A percentile compares a stretch with the other conserved stretches of the same genome.
Conservation (phyloP, 1,140 invertebrate species). For the Tetraneura akinire region DNA sequence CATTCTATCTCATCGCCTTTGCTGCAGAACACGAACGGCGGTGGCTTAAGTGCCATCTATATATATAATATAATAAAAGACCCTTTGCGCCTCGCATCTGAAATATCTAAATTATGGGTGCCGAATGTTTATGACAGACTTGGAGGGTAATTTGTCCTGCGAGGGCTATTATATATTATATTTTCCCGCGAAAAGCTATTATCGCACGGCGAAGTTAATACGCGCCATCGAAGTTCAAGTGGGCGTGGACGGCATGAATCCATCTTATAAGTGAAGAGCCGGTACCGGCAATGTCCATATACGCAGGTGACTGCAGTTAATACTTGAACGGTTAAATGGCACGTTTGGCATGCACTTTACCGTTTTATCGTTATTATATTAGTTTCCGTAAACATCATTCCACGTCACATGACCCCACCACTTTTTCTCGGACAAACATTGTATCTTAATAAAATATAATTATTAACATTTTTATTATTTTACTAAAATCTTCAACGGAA, state of each 20-base stretch:
- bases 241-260: neutral
- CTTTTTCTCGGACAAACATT: too few relatives aligned
- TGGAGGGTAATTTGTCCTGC: conserved; percentile 32
- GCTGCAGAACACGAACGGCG: neutral
- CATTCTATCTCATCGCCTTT: neutral
- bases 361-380: neutral
- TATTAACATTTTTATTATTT: too few relatives aligned
- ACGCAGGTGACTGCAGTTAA: too few relatives aligned
- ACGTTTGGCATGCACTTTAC: neutral
- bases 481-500: too few relatives aligned
- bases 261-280: too few relatives aligned
- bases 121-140: conserved; percentile 46
- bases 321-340: conserved; percentile 22
- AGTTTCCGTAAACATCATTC: neutral
- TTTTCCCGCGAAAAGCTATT: neutral
- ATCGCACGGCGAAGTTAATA: neutral
- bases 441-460: too few relatives aligned
- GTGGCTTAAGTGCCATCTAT: neutral
- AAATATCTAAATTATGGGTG: conserved; percentile 45
- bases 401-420: too few relatives aligned
- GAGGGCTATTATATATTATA: neutral
- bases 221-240: conserved; percentile 17
- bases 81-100: neutral
- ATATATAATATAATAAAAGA: conserved; percentile 23
- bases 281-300: too few relatives aligned